A percentile compares a stretch with the other conserved stretches of the same genome.
phyloP scores from a whole-genome alignment of 2,888 invertebrate genomes.

The Cerceris rybyensis region DNA sequence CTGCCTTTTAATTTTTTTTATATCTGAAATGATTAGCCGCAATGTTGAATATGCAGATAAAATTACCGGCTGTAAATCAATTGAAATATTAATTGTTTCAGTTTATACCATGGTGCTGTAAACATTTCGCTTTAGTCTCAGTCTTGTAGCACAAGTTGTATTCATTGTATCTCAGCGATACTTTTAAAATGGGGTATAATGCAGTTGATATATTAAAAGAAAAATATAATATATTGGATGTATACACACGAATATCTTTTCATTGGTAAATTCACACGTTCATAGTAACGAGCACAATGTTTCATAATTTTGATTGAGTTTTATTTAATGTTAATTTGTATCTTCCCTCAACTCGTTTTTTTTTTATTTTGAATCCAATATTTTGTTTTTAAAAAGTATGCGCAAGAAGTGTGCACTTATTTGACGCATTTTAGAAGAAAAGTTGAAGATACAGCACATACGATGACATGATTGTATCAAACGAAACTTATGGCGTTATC shows the following conservation, averaged over 20 bases:
- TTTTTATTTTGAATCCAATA: slow-evolving; percentile 4
- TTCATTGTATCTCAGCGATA: slow-evolving; percentile 48
- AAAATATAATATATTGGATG: slow-evolving; percentile 43
- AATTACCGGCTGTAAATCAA: slow-evolving; percentile 61
- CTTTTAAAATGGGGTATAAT: slow-evolving; percentile 43
- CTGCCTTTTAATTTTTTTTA: slow-evolving; percentile 78
- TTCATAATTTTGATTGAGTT: slow-evolving; percentile 16
- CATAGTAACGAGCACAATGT: slow-evolving; percentile 8
- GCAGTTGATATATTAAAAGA: slow-evolving; percentile 42
- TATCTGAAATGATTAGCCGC: slow-evolving; percentile 58
- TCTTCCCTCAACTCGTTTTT: slow-evolving; percentile 3
- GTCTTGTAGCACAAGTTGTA: slow-evolving; percentile 52
- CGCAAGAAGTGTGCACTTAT: neutral
- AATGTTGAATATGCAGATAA: slow-evolving; percentile 63
- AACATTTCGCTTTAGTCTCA: slow-evolving; percentile 61
- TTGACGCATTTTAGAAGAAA: neutral
- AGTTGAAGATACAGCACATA: neutral
- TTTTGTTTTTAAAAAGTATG: slow-evolving; percentile 11
- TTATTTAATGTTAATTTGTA: slow-evolving; percentile 30
- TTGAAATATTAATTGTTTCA: slow-evolving; percentile 63
- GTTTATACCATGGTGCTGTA: slow-evolving; percentile 67
- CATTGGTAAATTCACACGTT: slow-evolving; percentile 60
- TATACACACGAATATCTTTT: slow-evolving; percentile 46
- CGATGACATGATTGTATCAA: slow-evolving; percentile 3
- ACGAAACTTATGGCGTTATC: no score